Percentiles rank a stretch among this genome's conserved stretches.
These are phyloP conservation scores for Ricordea florida DNA, from an alignment of 92 coral and sea anemone species.

Conservation along the genomic window DNA sequence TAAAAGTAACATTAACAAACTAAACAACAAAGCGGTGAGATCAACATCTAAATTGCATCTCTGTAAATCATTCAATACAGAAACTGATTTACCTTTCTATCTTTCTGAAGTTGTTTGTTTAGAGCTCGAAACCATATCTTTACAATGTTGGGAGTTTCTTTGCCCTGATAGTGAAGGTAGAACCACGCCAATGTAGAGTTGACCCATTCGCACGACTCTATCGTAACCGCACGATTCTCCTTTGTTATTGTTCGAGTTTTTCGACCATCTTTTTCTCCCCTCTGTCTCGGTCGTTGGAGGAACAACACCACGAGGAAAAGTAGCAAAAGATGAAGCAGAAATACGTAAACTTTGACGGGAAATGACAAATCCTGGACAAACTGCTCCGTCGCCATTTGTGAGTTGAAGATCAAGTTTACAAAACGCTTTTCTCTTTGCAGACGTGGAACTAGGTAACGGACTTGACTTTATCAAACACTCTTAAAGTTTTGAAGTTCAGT, in stretches of 20 bases:
- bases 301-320: slow-evolving; percentile 60
- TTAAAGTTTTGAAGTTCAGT: neutral
- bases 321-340: slow-evolving; percentile 64
- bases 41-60: too few relatives aligned
- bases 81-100: slow-evolving; percentile 90
- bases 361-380: slow-evolving; percentile 46
- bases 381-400: slow-evolving; percentile 20
- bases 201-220: slow-evolving; percentile 92
- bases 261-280: slow-evolving; percentile 10
- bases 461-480: neutral
- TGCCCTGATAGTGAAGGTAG: slow-evolving; percentile 55
- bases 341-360: slow-evolving; percentile 68
- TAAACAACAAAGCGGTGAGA: too few relatives aligned
- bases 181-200: slow-evolving; percentile 86
- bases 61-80: too few relatives aligned
- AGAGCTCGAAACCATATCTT: slow-evolving; percentile 84
- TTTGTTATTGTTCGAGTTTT: slow-evolving; percentile 64
- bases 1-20: too few relatives aligned
- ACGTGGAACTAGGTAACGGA: neutral
- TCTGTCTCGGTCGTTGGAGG: slow-evolving; percentile 31
- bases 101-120: slow-evolving; percentile 78
- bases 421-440: neutral
- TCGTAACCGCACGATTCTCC: slow-evolving; percentile 79
- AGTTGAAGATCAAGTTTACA: neutral
- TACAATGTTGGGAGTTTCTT: slow-evolving; percentile 78